Evolutionary conservation across 2,888 invertebrate genomes (phyloP), one percentile per base, ranked within the genome.

Genomic region (Drosophila niveifrons): DNA sequence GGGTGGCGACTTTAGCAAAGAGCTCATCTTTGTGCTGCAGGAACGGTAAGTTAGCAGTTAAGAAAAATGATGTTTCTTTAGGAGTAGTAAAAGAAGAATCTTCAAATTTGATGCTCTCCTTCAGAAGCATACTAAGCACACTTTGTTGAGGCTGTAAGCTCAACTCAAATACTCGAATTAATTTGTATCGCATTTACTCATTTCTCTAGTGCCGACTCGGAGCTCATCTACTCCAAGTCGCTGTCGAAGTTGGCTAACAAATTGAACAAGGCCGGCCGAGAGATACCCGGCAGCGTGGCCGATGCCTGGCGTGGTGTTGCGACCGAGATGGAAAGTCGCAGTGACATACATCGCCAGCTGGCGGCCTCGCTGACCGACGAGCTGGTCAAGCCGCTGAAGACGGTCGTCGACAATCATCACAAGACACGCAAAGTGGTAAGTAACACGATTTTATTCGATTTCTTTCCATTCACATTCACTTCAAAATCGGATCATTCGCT

Each of bases 1-100:
- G 92, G 98, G 98, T 43, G 97, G 97, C 50, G 98, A 98, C 91
- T 97, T 98, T 92, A 97, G 98, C 93, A 98, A 98, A 91, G 98
- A 98, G 90, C 93, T 98, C 56, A 95, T 97, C 6, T 94, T 95
- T 47, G 97, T 98, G 89, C 93, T 98, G 79, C 97, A 98, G 93
- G 98, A 98, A 93, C 96, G 98, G 98, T 98, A 93, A 92, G 91
- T 6, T 23, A 4, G 23, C 6, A 23, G 23, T 31, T 13, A 39
- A 13, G 3, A 39, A 39, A 6, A 10, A 10, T n/a, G n/a, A n/a
- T n/a, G n/a, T n/a, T n/a, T n/a, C n/a, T n/a, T n/a, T n/a, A n/a
- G n/a, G n/a, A n/a, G n/a, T n/a, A n/a, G n/a, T n/a, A n/a, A n/a
- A n/a, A n/a, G n/a, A n/a, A n/a, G n/a, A n/a, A n/a, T n/a, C n/a